These are phyloP conservation scores for Scelioninae gen. 1 DNA, from an alignment of 2,888 invertebrate genomes.

Conservation along the genomic window DNA sequence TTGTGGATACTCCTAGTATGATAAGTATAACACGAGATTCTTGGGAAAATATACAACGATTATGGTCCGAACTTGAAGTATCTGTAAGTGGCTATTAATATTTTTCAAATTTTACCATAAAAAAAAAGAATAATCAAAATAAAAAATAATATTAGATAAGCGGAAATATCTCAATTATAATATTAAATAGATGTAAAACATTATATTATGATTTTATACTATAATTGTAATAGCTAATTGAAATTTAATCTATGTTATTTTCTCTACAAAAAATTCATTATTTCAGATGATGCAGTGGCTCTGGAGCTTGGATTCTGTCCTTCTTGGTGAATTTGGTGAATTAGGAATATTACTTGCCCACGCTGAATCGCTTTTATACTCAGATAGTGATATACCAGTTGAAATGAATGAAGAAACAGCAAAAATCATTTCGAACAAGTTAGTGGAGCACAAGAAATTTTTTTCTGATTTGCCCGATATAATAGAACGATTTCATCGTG, in stretches of 20 bases:
- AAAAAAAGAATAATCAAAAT: no score
- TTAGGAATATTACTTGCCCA: constrained; percentile 96
- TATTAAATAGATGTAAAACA: no score
- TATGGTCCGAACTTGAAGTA: constrained; percentile 92
- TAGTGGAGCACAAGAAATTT: constrained; percentile 95
- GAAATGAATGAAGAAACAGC: constrained; percentile 95
- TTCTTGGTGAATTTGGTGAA: constrained; percentile 93
- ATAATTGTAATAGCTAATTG: no score
- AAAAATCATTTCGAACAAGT: constrained; percentile 92
- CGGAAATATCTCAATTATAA: no score
- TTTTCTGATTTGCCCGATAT: constrained; percentile 93
- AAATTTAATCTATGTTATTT: not conserved
- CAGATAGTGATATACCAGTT: constrained; percentile 91
- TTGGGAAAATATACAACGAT: constrained; percentile 92
- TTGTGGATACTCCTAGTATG: constrained; percentile 92
- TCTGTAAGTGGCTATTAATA: constrained; percentile 78
- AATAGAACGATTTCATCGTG: constrained; percentile 91
- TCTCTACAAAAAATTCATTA: constrained; percentile 64
- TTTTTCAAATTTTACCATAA: not conserved
- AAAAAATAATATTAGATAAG: no score
- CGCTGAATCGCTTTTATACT: constrained; percentile 92
- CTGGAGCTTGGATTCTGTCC: constrained; percentile 92
- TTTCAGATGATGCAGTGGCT: constrained; percentile 93
- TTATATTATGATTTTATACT: no score
- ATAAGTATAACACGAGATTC: constrained; percentile 92